A percentile compares a stretch with the other conserved stretches of the same genome.
Evolutionary conservation across 2,888 invertebrate species (phyloP).

Genomic region (Cephus sareptanus): DNA sequence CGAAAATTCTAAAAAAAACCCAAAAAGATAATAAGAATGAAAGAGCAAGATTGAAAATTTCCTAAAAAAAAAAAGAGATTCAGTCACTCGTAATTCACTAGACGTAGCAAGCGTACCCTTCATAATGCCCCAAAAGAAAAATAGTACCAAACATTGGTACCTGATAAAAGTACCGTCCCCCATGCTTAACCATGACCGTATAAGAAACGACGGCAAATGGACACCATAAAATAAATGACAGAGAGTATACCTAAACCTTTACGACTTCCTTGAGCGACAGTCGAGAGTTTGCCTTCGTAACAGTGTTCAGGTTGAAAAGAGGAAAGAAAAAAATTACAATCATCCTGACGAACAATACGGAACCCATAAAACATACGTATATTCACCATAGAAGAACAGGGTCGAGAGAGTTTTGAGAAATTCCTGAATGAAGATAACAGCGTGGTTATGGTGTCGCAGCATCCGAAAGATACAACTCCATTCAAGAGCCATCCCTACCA

Average conservation of each 20-base stretch:
- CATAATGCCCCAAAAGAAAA: not conserved
- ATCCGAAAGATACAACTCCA: constrained; percentile 29
- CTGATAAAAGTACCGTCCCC: not conserved
- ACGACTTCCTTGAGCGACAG: not conserved
- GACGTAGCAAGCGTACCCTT: not conserved
- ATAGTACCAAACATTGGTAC: not conserved
- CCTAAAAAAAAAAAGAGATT: not conserved
- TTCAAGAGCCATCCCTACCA: constrained; percentile 32
- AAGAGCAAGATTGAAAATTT: not conserved
- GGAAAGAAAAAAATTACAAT: not conserved
- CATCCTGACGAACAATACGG: not conserved
- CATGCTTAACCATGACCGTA: not conserved
- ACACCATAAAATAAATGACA: not conserved
- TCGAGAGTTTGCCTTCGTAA: not conserved
- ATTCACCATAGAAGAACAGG: not conserved
- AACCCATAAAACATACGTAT: not conserved
- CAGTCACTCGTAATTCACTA: not conserved
- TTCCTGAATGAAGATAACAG: constrained; percentile 11
- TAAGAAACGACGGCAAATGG: not conserved
- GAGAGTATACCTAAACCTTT: not conserved
- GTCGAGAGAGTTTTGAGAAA: not conserved
- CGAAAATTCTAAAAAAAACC: not conserved
- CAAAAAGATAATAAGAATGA: not conserved
- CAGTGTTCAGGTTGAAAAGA: not conserved
- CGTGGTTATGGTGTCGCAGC: constrained; percentile 29